Base-by-base conservation (phyloP, 2,888 invertebrate species). In the Scaptomyza caliginosa region DNA sequence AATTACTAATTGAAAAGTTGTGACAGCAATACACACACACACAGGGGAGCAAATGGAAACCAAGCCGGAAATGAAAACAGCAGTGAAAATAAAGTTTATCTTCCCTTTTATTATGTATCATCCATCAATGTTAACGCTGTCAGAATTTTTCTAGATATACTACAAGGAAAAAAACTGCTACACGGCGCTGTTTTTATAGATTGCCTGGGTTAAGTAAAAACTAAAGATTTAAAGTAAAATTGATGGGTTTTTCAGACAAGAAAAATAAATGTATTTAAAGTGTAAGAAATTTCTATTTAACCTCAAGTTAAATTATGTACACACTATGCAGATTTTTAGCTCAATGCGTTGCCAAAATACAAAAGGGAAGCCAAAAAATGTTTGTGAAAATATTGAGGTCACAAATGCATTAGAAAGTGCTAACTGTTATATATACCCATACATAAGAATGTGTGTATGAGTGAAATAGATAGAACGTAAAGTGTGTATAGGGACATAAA, bases 1-100 rank as follows among this genome's bases (percentile, higher is more conserved):
- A 80, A 77, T 70, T 70, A 77, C 67, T 80, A 86, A 80, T 86
- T 80, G 70, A 80, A 86, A 80, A 63, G 65, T 70, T 70, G 26
- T 39, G 60, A 34, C 34, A 34, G n/a, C n/a, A n/a, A n/a, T 16
- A 34, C 16, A 16, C 26, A 26, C 24, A 24, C 26, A 26, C 26
- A 26, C 26, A 16, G 34, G 34, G 34, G 13, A 32, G 16, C 3
- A 51, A 43, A 49, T 42, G 36, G 6, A 21, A 5, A 2, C 7
- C 32, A 13, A 32, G 13, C 13, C 13, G 49, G n/a, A 19, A 24
- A 13, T 17, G 4, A 24, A 4, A 43, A 5, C 7, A 11, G 21
- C 17, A 39, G n/a, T 24, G 36, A 16, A 11, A 19, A 34, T 28
- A 24, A 10, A 7, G 3, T 21, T 50, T 26, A 36, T 26, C 26